Percentiles rank a stretch among this genome's conserved stretches.
phyloP scores from a whole-genome alignment of 2,888 invertebrate genomes.

The Mesodorylaimus sp. region DNA sequence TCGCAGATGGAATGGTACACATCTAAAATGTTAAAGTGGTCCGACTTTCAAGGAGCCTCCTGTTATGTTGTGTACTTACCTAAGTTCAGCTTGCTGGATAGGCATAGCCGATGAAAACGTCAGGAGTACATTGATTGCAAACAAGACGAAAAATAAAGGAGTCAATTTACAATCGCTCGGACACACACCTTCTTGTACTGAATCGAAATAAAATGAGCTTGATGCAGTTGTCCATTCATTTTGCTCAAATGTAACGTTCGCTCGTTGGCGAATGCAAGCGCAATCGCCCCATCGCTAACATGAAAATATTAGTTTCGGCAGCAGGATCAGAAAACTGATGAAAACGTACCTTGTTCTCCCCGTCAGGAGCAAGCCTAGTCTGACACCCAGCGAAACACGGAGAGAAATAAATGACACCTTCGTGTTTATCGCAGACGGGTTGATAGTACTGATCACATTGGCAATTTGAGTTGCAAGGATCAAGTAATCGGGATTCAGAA shows the following conservation, averaged over 20 bases:
- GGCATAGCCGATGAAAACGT: slow-evolving; percentile 4
- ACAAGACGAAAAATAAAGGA: neutral
- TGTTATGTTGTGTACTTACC: slow-evolving; percentile 15
- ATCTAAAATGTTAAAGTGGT: neutral
- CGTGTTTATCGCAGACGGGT: neutral
- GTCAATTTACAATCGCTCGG: neutral
- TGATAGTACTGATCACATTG: neutral
- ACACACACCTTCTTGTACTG: no score
- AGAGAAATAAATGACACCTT: neutral
- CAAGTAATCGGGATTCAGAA: no score
- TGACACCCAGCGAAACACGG: neutral
- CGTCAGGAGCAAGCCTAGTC: no score
- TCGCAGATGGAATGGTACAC: slow-evolving; percentile 20
- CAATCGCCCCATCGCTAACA: no score
- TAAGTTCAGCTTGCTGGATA: slow-evolving; percentile 4
- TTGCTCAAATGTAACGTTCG: no score
- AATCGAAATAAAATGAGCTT: no score
- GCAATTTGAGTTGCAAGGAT: neutral
- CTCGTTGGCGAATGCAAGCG: no score
- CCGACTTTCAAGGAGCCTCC: no score
- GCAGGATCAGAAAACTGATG: no score
- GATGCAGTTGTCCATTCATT: no score
- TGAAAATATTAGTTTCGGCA: no score
- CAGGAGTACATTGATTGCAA: slow-evolving; percentile 3
- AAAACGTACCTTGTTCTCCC: no score